A percentile compares a stretch with the other conserved stretches of the same genome.
Conservation (phyloP, 2,797 vertebrate genomes). For the Parambassis ranga region DNA sequence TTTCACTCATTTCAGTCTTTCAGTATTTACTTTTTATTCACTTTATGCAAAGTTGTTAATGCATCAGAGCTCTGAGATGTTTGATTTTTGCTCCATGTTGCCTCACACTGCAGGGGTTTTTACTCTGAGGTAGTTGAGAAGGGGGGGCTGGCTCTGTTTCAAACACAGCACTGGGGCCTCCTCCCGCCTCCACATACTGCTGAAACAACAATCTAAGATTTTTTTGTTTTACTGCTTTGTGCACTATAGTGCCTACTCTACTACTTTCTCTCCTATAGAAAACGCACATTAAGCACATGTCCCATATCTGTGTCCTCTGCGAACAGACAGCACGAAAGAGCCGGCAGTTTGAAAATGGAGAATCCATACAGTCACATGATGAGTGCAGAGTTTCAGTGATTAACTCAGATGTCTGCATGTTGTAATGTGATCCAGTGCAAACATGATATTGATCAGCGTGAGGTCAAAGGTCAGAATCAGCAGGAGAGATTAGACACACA, state of each 20-base stretch:
- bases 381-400: not conserved
- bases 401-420: not conserved
- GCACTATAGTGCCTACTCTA: not conserved
- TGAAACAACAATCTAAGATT: constrained; percentile 62
- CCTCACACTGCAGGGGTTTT: not conserved
- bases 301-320: not conserved
- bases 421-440: constrained; percentile 10
- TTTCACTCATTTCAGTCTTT: constrained; percentile 44
- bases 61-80: too few relatives aligned
- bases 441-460: constrained; percentile 35
- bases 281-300: constrained; percentile 16
- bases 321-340: not conserved
- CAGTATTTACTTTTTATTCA: not conserved
- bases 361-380: constrained; percentile 1
- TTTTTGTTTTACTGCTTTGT: constrained; percentile 25
- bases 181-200: constrained; percentile 58
- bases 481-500: not conserved
- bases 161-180: constrained; percentile 52
- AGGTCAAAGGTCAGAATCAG: constrained; percentile 26
- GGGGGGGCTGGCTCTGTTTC: constrained; percentile 55
- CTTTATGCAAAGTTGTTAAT: not conserved
- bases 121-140: constrained; percentile 1
- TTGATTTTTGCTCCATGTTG: not conserved
- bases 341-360: not conserved
- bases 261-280: constrained; percentile 8